Base-by-base conservation (phyloP, 2,113 vertebrate genomes). In the Eulemur macaco region DNA sequence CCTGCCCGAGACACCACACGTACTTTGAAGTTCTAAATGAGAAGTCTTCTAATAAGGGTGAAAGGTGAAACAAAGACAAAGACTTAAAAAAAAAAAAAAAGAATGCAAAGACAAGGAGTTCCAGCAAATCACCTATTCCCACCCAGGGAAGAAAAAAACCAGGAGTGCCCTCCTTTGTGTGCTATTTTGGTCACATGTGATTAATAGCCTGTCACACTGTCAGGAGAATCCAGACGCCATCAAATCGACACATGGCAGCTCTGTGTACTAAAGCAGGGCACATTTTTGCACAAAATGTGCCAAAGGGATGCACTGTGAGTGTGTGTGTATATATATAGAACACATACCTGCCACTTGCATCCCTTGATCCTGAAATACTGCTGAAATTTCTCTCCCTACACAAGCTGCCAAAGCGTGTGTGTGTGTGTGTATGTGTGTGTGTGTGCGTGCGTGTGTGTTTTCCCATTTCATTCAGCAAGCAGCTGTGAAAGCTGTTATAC, bases 161-260 rank as follows among this genome's bases (percentile, higher is more conserved):
- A 66, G 63, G 45, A 63, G 95, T 84, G 56, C 73, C 96, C 93
- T 95, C 90, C 80, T 97, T 97, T 93, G 91, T 95, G 87, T 85
- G 96, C 81, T 98, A 95, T 74, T 97, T 96, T 95, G 96, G 90
- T 97, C 87, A 98, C 91, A 81, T 89, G 89, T 97, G 97, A 98
- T 97, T 95, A 96, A 95, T 91, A 98, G 81, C 0, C 0, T 97
- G 83, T 96, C 95, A 86, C 60, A 92, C 73, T 93, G 91, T 97
- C 96, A 96, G 80, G 69, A 92, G 92, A 95, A 73, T 78, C 85
- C 77, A 97, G 80, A 80, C 56, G 95, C n/a, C 69, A 71, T 92
- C 94, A 89, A 74, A 54, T 13, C 4, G 0, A 68, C 71, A 95
- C 60, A 50, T n/a, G 87, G 84, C 64, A 74, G 56, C 80, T 93